phyloP scores from a whole-genome alignment of 2,888 invertebrate species.

The Drosophila subsilvestris region DNA sequence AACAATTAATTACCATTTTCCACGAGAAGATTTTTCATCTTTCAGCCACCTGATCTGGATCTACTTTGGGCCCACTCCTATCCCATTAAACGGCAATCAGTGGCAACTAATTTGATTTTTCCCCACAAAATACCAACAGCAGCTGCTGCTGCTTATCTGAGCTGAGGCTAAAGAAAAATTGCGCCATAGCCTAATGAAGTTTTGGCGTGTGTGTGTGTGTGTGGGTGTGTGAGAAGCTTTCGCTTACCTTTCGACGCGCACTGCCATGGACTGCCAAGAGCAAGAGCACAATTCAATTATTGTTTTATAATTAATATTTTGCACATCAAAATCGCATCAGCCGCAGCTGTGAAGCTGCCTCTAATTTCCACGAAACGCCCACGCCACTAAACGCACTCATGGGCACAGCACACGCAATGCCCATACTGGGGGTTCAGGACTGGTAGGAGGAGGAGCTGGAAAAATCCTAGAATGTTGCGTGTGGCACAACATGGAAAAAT shows the following conservation, averaged over 20 bases:
- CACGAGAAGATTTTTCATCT: neutral
- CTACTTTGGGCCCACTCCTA: conserved; percentile 29
- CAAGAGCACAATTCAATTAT: conserved; percentile 75
- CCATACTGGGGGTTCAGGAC: neutral
- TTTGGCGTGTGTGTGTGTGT: conserved; percentile 58
- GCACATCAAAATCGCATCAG: conserved; percentile 78
- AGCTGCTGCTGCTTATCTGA: neutral
- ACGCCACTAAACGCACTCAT: conserved; percentile 45
- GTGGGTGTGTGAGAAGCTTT: conserved; percentile 10
- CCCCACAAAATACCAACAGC: conserved; percentile 28
- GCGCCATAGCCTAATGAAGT: conserved; percentile 61
- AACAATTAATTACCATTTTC: conserved; percentile 11
- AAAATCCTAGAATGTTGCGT: conserved; percentile 55
- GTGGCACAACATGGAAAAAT: conserved; percentile 43
- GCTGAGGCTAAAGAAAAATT: conserved; percentile 28
- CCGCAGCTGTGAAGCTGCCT: conserved; percentile 63
- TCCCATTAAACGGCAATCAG: conserved; percentile 63
- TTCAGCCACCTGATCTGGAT: conserved; percentile 24
- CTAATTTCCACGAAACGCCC: conserved; percentile 46
- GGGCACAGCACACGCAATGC: conserved; percentile 60
- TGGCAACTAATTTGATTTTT: conserved; percentile 42
- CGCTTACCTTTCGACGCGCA: conserved; percentile 58
- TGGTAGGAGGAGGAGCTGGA: conserved; percentile 12
- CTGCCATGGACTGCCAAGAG: conserved; percentile 44
- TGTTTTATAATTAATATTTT: conserved; percentile 80